A percentile compares a stretch with the other conserved stretches of the same genome.
phyloP scores from a whole-genome alignment of 1,140 invertebrate genomes.

The Lycorma delicatula region DNA sequence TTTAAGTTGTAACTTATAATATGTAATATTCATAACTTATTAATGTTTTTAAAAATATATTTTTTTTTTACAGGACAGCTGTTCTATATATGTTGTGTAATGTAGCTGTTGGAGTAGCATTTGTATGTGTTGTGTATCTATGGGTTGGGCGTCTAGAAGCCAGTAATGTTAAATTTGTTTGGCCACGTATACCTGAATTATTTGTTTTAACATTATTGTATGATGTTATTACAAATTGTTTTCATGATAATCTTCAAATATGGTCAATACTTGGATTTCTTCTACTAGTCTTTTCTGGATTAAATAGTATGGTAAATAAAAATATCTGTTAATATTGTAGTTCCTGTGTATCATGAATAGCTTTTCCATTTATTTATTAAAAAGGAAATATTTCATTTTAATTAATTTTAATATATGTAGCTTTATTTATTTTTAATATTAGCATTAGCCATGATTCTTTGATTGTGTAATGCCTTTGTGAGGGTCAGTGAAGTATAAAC shows the following conservation, averaged over 20 bases:
- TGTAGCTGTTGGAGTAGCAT: conserved; percentile 37
- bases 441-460: no score
- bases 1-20: background rate
- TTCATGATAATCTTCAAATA: conserved; percentile 30
- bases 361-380: no score
- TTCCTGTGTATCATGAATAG: no score
- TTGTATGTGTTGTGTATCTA: conserved; percentile 37
- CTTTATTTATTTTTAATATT: no score
- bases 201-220: conserved; percentile 41
- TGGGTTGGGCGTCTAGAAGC: conserved; percentile 32
- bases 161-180: conserved; percentile 4
- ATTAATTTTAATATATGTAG: no score
- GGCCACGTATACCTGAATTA: conserved; percentile 34
- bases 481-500: no score
- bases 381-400: no score
- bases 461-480: no score
- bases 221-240: conserved; percentile 34
- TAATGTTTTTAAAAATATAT: background rate
- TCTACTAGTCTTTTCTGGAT: conserved; percentile 39
- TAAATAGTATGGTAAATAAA: conserved; percentile 42
- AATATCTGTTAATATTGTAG: no score
- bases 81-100: conserved; percentile 40
- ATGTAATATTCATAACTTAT: background rate
- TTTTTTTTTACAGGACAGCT: conserved; percentile 34
- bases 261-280: conserved; percentile 40